phyloP scores from a whole-genome alignment of 2,113 vertebrate species.

The Delphinapterus leucas region DNA sequence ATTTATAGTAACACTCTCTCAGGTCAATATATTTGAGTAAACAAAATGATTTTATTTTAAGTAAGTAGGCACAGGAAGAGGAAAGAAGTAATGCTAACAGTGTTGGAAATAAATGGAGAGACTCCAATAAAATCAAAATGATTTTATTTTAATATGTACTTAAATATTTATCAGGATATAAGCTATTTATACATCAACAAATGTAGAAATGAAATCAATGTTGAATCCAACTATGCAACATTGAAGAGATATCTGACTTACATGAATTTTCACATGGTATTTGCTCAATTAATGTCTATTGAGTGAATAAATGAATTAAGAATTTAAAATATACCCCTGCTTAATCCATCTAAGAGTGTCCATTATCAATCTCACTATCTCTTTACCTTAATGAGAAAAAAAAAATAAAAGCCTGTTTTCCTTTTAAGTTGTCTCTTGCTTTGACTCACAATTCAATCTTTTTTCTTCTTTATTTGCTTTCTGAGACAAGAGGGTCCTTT shows the following conservation, averaged over 20 bases:
- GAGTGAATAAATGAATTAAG: neutral
- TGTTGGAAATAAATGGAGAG: too few relatives aligned
- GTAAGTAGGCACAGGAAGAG: too few relatives aligned
- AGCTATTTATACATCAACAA: neutral
- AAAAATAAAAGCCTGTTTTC: neutral
- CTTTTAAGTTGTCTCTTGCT: neutral
- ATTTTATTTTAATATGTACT: neutral
- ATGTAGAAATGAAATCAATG: neutral
- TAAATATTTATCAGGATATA: neutral
- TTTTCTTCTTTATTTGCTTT: neutral
- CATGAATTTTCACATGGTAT: neutral
- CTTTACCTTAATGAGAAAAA: neutral
- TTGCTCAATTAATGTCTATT: neutral
- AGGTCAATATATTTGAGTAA: neutral
- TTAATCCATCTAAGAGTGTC: neutral
- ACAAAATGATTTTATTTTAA: neutral
- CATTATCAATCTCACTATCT: neutral
- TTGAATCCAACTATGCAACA: neutral
- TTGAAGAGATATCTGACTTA: neutral
- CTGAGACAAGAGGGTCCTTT: neutral
- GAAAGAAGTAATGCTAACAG: too few relatives aligned
- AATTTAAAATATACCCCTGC: neutral
- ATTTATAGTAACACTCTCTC: neutral
- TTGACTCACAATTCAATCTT: neutral
- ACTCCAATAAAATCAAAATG: neutral